Conservation (phyloP, 2,888 invertebrate genomes). For the Lutraria lutraria region DNA sequence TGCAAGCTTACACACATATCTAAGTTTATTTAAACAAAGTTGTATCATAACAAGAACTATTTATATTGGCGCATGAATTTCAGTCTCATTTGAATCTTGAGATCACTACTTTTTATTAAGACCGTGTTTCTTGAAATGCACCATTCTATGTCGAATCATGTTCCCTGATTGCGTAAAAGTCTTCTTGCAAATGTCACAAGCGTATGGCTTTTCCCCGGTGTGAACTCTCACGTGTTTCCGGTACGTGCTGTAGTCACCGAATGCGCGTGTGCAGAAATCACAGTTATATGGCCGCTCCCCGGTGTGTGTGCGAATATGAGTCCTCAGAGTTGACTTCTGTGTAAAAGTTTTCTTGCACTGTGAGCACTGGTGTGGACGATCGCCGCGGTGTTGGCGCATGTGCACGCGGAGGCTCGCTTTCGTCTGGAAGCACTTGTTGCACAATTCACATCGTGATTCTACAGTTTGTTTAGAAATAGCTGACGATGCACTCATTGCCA, state of each 20-base stretch:
- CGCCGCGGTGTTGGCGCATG: constrained; percentile 59
- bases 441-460: constrained; percentile 29
- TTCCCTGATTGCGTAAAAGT: constrained; percentile 76
- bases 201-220: constrained; percentile 74
- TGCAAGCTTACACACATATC: no score
- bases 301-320: constrained; percentile 73
- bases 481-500: neutral
- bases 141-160: constrained; percentile 73
- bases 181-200: constrained; percentile 72
- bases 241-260: constrained; percentile 74
- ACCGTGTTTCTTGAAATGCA: constrained; percentile 57
- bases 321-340: constrained; percentile 74
- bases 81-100: neutral
- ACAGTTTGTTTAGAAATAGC: neutral
- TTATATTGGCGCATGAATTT: neutral
- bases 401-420: constrained; percentile 63
- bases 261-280: constrained; percentile 67
- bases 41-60: neutral
- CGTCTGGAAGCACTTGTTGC: constrained; percentile 52
- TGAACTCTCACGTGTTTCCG: constrained; percentile 73
- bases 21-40: no score
- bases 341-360: constrained; percentile 71
- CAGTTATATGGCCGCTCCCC: constrained; percentile 75
- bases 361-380: constrained; percentile 68
- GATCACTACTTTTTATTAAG: neutral